Evolutionary conservation across 2,113 vertebrate species (phyloP), one percentile per base, ranked within the genome.

Genomic region (Proterorhinus semilunaris): DNA sequence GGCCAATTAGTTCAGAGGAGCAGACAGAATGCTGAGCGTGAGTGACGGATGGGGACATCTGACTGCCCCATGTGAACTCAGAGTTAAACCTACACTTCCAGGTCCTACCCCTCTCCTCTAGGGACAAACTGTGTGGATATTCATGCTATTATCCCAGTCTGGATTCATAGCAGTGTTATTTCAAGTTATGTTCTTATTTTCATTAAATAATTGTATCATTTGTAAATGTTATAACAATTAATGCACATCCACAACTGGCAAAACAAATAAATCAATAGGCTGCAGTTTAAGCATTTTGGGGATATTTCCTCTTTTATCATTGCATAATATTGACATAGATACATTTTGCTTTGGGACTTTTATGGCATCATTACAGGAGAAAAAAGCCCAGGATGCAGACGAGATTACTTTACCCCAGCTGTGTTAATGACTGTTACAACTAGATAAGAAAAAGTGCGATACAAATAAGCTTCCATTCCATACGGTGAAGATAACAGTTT

Each of bases 1-100:
- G 81, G 53, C 65, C 74, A 85, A 80, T 86, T 83, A 86, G 63
- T 76, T 44, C 16, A 21, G 58, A 59, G 27, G 47, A 51, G 72
- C 3, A 61, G 64, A 82, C 80, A 71, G 76, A 6, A 59, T 73
- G 49, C 43, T 64, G 59, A 17, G 50, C 21, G n/a, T 62, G 72
- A 75, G 46, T 73, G 71, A 86, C 52, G 48, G 66, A 77, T 78
- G 68, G 66, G 53, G 70, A 65, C 17, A 12, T 53, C 57, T 1
- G 49, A 36, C 47, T 58, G 62, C 71, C 68, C 43, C 61, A 68
- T 75, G 44, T 74, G 55, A 84, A 75, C 52, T 16, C 46, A 51
- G 46, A 78, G 21, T 65, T 67, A 10, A 54, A 62, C 51, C 45
- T 52, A 15, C 55, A 49, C 54, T 70, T 62, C 65, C 48, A 66